Conservation (phyloP, 92 coral and sea anemone species). For the Nematostella vectensis region DNA sequence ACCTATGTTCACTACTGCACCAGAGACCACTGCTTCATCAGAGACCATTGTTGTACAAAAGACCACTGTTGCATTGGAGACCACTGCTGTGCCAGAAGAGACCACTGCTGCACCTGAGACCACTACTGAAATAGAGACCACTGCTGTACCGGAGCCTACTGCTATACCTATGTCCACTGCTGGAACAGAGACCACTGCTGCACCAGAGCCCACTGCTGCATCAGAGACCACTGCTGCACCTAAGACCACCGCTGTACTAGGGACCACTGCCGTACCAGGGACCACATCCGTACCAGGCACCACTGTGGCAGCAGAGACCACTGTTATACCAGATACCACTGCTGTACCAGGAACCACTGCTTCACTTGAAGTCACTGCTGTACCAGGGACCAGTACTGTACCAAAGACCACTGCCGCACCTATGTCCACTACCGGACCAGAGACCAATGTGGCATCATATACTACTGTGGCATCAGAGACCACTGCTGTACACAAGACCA, state of each 20-base stretch:
- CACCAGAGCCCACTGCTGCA: constrained; percentile 2
- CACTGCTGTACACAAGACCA: no score
- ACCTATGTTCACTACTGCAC: no score
- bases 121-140: not conserved
- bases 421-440: not conserved
- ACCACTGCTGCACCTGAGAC: not conserved
- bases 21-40: no score
- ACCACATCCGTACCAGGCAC: not conserved
- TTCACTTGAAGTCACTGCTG: not conserved
- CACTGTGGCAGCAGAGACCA: not conserved
- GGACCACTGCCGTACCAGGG: not conserved
- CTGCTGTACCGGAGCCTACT: no score
- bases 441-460: not conserved
- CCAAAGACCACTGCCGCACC: not conserved
- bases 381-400: not conserved
- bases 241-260: no score
- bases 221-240: no score
- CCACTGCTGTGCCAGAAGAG: no score
- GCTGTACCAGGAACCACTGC: not conserved
- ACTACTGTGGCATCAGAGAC: not conserved
- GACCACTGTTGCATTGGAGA: no score
- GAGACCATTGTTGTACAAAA: no score
- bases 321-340: not conserved
- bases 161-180: not conserved
- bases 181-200: not conserved